Evolutionary conservation across 2,113 vertebrate genomes (phyloP).

Genomic region (Ibidorhyncha struthersii): DNA sequence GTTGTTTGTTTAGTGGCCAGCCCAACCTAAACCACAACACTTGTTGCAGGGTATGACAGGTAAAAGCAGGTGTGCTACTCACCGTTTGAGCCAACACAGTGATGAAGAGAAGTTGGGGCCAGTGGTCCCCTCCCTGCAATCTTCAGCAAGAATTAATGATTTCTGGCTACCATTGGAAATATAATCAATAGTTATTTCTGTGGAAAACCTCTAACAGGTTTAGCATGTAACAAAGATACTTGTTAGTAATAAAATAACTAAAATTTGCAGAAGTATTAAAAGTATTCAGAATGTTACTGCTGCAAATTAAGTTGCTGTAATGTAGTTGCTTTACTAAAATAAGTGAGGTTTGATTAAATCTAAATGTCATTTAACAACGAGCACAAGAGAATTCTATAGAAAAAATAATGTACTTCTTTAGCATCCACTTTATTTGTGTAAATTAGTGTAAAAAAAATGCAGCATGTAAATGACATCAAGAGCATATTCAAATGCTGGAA

Average conservation of each 20-base stretch:
- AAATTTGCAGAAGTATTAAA: background rate
- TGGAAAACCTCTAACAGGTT: background rate
- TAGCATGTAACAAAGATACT: background rate
- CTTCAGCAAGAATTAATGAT: background rate
- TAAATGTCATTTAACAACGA: background rate
- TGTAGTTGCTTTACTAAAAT: background rate
- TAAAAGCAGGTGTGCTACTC: background rate
- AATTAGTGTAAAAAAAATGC: background rate
- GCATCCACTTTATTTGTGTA: background rate
- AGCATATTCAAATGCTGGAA: background rate
- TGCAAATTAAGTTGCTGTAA: background rate
- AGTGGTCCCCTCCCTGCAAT: accelerated
- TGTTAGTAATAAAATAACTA: background rate
- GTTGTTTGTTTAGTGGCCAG: background rate
- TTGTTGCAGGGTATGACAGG: background rate
- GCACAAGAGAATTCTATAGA: background rate
- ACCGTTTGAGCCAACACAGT: accelerated
- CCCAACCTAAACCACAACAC: background rate
- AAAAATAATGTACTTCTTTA: background rate
- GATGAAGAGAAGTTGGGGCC: accelerated
- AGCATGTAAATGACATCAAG: background rate
- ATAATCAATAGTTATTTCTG: background rate
- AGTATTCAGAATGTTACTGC: background rate
- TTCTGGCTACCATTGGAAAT: accelerated
- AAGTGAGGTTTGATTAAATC: background rate